Base-by-base conservation (phyloP, 2,113 vertebrate species). In the Ptychochromis oligacanthus region DNA sequence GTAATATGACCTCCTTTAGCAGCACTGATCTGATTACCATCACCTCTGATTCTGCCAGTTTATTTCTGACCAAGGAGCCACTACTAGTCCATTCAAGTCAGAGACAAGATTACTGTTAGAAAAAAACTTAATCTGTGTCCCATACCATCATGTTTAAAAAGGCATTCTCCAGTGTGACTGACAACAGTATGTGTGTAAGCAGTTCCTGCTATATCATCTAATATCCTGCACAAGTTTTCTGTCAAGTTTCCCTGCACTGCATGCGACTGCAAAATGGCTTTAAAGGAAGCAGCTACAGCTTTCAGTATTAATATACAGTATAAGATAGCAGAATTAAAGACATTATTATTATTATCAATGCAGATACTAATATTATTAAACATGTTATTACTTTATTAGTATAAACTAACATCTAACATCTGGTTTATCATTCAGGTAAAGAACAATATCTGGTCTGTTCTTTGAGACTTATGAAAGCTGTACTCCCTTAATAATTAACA, bases 11-110 rank as follows among this genome's bases (percentile, higher is more conserved):
- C 9, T 36, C 24, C 49, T 52, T 31, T 52, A 26, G 10, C 59
- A 65, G 72, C 7, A 22, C 17, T n/a, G 74, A 65, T 67, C 38
- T 67, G 60, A 83, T 77, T 77, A 64, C 70, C 14, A 57, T 75
- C 15, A 62, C 17, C 15, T 65, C 60, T 0, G 52, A 75, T 31
- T 46, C 60, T 10, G 28, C 54, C 28, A 36, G 28, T n/a, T 52
- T 12, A 36, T 13, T 12, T 11, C 13, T 17, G 40, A 22, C 22
- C 40, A 13, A 18, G 22, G n/a, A 49, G 26, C 20, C 8, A 24
- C 24, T 0, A 43, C 24, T 5, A 15, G 17, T 38, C 26, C 4
- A 5, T 22, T 38, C 6, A 55, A 49, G 46, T 64, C 28, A 8
- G 20, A 15, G n/a, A 11, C 28, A 55, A 5, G 4, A 22, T 11